These are phyloP conservation scores for silkworm (Bombyx mori) DNA, from an alignment of 1,140 invertebrate genomes.

Conservation along the genomic window DNA sequence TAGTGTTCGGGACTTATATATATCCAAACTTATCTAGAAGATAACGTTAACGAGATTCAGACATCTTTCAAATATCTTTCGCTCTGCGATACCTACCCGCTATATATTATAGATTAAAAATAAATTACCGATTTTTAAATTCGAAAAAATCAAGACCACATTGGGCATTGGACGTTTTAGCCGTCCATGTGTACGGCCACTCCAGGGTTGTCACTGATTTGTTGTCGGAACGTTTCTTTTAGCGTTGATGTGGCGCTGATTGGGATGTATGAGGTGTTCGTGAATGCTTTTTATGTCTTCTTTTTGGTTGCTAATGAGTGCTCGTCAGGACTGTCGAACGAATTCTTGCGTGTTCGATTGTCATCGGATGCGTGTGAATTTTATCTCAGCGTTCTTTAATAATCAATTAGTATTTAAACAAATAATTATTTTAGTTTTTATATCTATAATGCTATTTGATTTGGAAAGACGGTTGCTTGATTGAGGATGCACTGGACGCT, in stretches of 20 bases:
- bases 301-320: slow-evolving; percentile 42
- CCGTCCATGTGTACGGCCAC: slow-evolving; percentile 24
- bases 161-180: slow-evolving; percentile 3
- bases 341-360: slow-evolving; percentile 2
- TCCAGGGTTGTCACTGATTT: slow-evolving; percentile 52
- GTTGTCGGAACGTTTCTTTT: slow-evolving; percentile 56
- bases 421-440: no score
- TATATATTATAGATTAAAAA: background rate
- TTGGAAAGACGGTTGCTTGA: no score
- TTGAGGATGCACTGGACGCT: no score
- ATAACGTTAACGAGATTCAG: no score
- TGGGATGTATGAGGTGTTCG: slow-evolving; percentile 46
- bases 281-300: slow-evolving; percentile 31
- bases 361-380: no score
- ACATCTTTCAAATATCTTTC: no score
- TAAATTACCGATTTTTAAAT: background rate
- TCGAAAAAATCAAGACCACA: background rate
- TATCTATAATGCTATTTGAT: no score
- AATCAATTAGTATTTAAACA: no score
- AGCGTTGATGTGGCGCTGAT: slow-evolving; percentile 52
- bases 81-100: no score
- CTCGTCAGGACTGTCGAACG: slow-evolving; percentile 26
- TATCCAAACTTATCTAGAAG: no score
- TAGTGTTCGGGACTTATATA: no score
- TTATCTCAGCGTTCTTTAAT: no score